Evolutionary conservation across 2,797 vertebrate species (phyloP).

Genomic region (Tapera naevia): DNA sequence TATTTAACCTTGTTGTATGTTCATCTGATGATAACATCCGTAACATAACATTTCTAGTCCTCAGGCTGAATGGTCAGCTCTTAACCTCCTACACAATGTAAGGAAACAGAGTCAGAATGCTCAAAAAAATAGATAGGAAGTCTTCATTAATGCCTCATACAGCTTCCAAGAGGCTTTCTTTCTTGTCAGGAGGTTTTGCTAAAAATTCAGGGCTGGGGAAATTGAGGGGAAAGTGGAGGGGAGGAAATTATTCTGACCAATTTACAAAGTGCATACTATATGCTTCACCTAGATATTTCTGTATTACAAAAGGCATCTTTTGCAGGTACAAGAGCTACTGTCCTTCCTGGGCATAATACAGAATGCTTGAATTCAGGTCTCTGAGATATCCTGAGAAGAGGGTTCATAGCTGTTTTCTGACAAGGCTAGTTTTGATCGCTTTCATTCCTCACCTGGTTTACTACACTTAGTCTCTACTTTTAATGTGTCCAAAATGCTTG

Average conservation of each 20-base stretch:
- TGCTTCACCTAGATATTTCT: background rate
- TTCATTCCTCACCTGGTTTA: background rate
- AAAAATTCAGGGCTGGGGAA: background rate
- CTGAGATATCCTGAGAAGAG: background rate
- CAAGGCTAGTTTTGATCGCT: background rate
- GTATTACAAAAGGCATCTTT: background rate
- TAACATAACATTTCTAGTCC: background rate
- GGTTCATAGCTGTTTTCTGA: background rate
- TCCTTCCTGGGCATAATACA: background rate
- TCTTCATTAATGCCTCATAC: background rate
- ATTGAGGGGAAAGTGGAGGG: fast-evolving
- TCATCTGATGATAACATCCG: background rate
- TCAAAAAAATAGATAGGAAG: background rate
- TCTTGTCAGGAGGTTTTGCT: background rate
- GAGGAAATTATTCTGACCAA: background rate
- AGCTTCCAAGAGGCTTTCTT: background rate
- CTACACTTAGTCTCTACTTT: background rate
- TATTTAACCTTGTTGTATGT: background rate
- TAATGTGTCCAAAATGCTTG: background rate
- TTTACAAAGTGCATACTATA: background rate
- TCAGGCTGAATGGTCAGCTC: background rate
- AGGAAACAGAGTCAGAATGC: background rate
- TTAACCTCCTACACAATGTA: background rate
- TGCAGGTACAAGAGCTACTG: background rate
- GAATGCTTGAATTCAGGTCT: background rate